Base-by-base conservation (phyloP, 2,888 invertebrate species). In the Cremastinae sp. region DNA sequence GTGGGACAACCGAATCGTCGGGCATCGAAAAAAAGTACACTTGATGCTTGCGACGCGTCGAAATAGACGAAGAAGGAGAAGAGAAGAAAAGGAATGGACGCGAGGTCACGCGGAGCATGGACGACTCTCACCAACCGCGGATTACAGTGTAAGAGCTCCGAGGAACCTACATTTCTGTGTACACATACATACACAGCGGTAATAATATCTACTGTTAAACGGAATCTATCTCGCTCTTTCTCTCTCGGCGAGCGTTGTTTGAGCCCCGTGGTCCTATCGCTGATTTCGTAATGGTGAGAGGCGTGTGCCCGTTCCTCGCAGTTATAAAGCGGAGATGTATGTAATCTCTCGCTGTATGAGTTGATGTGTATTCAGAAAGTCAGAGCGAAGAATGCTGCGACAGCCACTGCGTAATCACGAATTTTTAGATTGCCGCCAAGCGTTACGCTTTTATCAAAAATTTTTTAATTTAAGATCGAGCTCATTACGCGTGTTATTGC, bases 271-370 rank as follows among this genome's bases (percentile, higher is more conserved):
- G 64, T 76, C 75, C 75, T 72, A 64, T 61, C 41, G 59, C 43
- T 34, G 64, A 73, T 76, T 76, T 76, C 64, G 69, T 73, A 76
- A 76, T 65, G 59, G 73, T 73, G 76, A 76, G 76, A 73, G 76
- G 72, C 72, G 69, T 76, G 72, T 72, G 72, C 71, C 61, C 28
- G 22, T 56, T 45, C 28, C 65, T 61, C 47, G 58, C 59, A 61
- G 36, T 61, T 28, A 51, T 36, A 49, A 53, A 20, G 58, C 38
- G 36, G 20, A 54, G 18, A 61, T 18, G 51, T 47, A 51, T 41
- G 45, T 53, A 45, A 54, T 34, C 3, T 34, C n/a, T 65, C 43
- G 14, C 53, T 16, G 53, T 53, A 36, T 51, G 41, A 28, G 53
- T 38, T 12, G 38, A n/a, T n/a, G 51, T 65, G 20, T 45, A 53